Percentiles rank a stretch among this genome's conserved stretches.
phyloP scores from a whole-genome alignment of 2,797 vertebrate species.

The Macroramphosus scolopax region DNA sequence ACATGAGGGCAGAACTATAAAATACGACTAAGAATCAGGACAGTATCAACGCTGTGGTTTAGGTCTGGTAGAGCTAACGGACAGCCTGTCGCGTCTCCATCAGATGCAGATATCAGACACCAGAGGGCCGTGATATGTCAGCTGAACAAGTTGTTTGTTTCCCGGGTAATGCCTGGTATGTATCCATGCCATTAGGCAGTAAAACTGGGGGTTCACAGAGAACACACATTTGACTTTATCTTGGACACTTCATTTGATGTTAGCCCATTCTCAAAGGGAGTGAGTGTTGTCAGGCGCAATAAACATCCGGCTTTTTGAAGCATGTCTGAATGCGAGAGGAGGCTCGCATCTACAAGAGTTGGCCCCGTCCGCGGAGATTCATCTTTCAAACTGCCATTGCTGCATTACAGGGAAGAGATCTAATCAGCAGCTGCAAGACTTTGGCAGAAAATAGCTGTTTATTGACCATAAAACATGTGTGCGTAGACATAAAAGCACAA shows the following conservation, averaged over 20 bases:
- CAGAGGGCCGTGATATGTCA: too few species aligned
- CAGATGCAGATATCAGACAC: too few species aligned
- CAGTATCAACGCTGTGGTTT: too few species aligned
- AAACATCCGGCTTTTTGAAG: slow-evolving; percentile 48
- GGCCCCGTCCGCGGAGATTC: slow-evolving; percentile 32
- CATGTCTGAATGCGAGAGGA: slow-evolving; percentile 25
- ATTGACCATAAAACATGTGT: slow-evolving; percentile 68
- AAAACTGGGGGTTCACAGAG: slow-evolving; percentile 62
- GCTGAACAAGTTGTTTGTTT: too few species aligned
- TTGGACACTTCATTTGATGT: slow-evolving; percentile 56
- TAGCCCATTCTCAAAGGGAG: slow-evolving; percentile 42
- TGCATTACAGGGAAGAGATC: slow-evolving; percentile 55
- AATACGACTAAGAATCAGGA: too few species aligned
- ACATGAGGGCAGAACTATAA: too few species aligned
- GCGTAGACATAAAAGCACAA: slow-evolving; percentile 43
- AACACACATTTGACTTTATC: slow-evolving; percentile 57
- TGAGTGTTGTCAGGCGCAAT: slow-evolving; percentile 50
- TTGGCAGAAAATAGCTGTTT: slow-evolving; percentile 67
- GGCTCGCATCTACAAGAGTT: slow-evolving; percentile 38
- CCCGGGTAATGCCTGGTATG: too few species aligned
- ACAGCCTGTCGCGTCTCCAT: too few species aligned
- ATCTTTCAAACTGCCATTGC: slow-evolving; percentile 54
- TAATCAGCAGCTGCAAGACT: slow-evolving; percentile 70
- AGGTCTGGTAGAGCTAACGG: too few species aligned
- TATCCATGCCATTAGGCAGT: slow-evolving; percentile 33